A percentile compares a stretch with the other conserved stretches of the same genome.
phyloP scores from a whole-genome alignment of 1,140 invertebrate genomes.

The Drosophila tristis region DNA sequence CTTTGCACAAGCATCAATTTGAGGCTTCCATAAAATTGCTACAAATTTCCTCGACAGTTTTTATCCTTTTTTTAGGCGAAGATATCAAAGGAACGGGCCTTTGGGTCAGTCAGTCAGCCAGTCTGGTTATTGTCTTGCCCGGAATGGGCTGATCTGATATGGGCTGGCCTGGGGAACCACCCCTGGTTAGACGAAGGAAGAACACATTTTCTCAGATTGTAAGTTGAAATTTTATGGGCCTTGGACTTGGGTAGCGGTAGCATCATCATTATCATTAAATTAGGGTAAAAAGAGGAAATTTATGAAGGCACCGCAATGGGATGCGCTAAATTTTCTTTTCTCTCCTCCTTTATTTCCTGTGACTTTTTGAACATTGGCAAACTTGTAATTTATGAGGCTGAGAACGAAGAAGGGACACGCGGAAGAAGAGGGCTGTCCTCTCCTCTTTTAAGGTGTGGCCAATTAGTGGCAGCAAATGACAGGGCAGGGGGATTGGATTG shows the following conservation, averaged over 20 bases:
- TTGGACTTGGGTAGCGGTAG: constrained; percentile 57
- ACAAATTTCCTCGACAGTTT: constrained; percentile 61
- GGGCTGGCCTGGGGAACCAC: constrained; percentile 48
- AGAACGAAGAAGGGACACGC: constrained; percentile 53
- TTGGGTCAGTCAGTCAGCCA: constrained; percentile 52
- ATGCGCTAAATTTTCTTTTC: constrained; percentile 75
- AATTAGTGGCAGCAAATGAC: constrained; percentile 77
- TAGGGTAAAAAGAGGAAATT: constrained; percentile 74
- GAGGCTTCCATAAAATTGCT: constrained; percentile 51
- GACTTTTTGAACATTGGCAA: constrained; percentile 53
- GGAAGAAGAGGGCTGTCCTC: constrained; percentile 16
- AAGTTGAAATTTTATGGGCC: constrained; percentile 78
- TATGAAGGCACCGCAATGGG: constrained; percentile 71
- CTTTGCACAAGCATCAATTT: background rate
- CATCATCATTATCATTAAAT: constrained; percentile 72
- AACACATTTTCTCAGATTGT: constrained; percentile 77
- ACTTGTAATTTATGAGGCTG: constrained; percentile 77
- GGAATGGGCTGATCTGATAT: constrained; percentile 34
- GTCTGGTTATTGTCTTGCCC: constrained; percentile 48
- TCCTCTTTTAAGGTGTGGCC: constrained; percentile 56
- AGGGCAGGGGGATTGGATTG: constrained; percentile 16
- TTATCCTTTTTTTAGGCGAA: constrained; percentile 61
- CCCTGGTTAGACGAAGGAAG: constrained; percentile 21
- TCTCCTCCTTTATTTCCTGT: constrained; percentile 45
- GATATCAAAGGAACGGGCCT: constrained; percentile 32